Evolutionary conservation across 2,797 vertebrate species (phyloP).

Genomic region (Peromyscus attwateri): DNA sequence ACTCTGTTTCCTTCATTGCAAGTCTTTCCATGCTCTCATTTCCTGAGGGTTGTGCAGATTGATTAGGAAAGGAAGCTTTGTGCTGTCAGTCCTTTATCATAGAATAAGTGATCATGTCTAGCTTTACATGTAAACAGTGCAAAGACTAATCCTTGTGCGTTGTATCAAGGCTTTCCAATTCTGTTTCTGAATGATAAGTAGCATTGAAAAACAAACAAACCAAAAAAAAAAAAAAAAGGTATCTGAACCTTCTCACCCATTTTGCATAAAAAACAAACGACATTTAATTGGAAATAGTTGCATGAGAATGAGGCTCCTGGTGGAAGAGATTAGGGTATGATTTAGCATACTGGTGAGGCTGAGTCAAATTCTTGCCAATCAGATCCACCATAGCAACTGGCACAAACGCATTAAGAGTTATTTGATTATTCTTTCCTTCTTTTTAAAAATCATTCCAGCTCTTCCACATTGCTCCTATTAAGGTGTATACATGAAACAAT

Average conservation of each 20-base stretch:
- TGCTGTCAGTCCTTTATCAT: conserved; percentile 70
- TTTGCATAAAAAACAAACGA: conserved; percentile 55
- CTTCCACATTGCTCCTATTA: neutral
- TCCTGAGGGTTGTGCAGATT: conserved; percentile 63
- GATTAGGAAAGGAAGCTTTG: conserved; percentile 77
- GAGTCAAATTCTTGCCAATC: neutral
- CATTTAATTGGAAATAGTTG: conserved; percentile 67
- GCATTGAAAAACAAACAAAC: conserved; percentile 54
- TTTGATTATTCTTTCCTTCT: neutral
- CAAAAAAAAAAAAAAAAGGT: fast-evolving
- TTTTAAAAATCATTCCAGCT: neutral
- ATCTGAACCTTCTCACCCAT: conserved; percentile 44
- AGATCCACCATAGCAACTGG: neutral
- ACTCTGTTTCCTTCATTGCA: conserved; percentile 68
- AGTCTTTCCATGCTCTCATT: conserved; percentile 23
- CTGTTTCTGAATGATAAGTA: conserved; percentile 80
- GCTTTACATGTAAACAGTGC: conserved; percentile 72
- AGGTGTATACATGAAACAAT: neutral
- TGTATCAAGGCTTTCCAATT: conserved; percentile 68
- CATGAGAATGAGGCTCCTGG: neutral
- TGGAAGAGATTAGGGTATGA: conserved; percentile 64
- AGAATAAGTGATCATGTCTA: conserved; percentile 74
- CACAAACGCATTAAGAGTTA: neutral
- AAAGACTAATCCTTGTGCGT: conserved; percentile 75
- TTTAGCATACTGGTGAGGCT: conserved; percentile 54